Evolutionary conservation across 2,113 vertebrate species (phyloP), one percentile per base, ranked within the genome.

Genomic region (Gymnocephalus cernua): DNA sequence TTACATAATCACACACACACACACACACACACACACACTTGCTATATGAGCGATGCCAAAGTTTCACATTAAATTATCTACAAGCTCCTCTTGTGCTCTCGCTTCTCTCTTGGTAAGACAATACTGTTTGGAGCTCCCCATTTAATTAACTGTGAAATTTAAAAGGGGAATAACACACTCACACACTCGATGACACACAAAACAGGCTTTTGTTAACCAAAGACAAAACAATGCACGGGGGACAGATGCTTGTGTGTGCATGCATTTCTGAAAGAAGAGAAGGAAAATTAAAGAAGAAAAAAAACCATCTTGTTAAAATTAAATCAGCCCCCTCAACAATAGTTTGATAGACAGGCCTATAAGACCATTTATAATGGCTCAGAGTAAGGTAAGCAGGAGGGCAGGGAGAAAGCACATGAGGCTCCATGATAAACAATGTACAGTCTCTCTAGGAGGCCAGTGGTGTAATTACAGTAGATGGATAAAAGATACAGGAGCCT

Each of bases 91-190:
- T 59, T 35, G 66, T 77, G 64, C 78, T 61, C 79, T 84, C 7
- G 21, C 72, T 77, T 73, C 71, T 84, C 85, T 74, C 64, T 50
- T 56, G 75, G 82, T 77, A 76, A 83, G 61, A 83, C 80, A 77
- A 76, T 62, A 62, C 67, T 10, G 2, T 81, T 82, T 80, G 76
- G 86, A 77, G 83, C 76, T 58, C 74, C 48, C 74, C 61, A 74
- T 90, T 92, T 93, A 94, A 93, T 95, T 93, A 93, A 88, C 82
- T 87, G 66, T 82, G 83, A 82, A 84, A 88, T 86, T 88, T 85
- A 72, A 80, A 68, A 79, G 86, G 86, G 76, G 86, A 85, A 71
- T 72, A 59, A 73, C 47, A 65, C 53, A 62, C 64, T 72, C 71
- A 56, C 66, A 75, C 77, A 19, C 68, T 16, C 59, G 38, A 41